Base-by-base conservation (phyloP, 2,113 vertebrate genomes). In the Mus spicilegus region DNA sequence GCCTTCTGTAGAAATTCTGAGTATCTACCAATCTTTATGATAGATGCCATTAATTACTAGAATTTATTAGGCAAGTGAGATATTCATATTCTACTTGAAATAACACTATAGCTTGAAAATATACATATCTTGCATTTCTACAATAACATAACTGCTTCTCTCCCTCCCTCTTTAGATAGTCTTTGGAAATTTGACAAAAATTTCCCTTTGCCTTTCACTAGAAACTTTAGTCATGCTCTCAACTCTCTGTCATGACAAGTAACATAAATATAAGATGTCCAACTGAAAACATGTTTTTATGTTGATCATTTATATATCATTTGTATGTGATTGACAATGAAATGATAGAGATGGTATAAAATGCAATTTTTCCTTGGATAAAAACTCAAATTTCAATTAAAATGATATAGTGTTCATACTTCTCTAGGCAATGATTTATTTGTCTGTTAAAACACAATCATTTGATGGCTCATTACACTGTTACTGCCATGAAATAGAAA, bases 31-130 rank as follows among this genome's bases (percentile, higher is more conserved):
- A 17, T 89, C 61, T 86, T 89, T 92, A 73, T 28, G 89, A 24
- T 56, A 36, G 8, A 22, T 82, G 0, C 4, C 81, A 72, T 92
- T 89, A 91, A n/a, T 84, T 84, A 42, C 49, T 84, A 42, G n/a
- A 93, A n/a, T 13, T 61, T 20, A 96, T 63, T 51, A 58, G 78
- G 33, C 75, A 80, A 69, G 77, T 88, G 36, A 86, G 13, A 65
- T n/a, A 69, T 80, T 28, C 20, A 39, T 92, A 42, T 94, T 93
- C 69, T 87, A 80, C 30, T 72, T 87, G 76, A 94, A 94, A 33
- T 89, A 88, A 73, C 19, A 76, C 51, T 16, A 61, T 12, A 61
- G 49, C 92, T 69, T 85, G 58, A 76, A 90, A n/a, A 49, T 8
- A 28, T 39, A 2, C n/a, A 39, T 67, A 7, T 8, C 58, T 63